Evolutionary conservation across 2,113 vertebrate genomes (phyloP), one percentile per base, ranked within the genome.

Genomic region (Centropristis striata): DNA sequence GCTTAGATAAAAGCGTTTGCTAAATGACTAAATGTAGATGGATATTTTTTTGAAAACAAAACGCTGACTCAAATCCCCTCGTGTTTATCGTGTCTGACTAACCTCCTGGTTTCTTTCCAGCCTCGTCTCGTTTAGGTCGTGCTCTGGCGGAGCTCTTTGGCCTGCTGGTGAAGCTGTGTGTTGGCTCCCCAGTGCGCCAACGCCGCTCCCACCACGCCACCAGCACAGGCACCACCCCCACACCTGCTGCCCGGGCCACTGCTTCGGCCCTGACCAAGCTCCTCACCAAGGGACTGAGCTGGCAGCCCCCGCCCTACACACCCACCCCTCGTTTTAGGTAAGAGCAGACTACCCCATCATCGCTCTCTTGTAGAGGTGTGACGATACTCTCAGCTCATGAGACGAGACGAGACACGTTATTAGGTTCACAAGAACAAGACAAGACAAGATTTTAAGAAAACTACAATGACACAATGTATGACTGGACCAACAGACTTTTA

Each of bases 241-340:
- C 97, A 2, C 97, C 97, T 3, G 97, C 97, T 1, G 97, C 97
- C 72, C 93, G 97, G 5, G 95, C 97, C 75, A 98, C 97, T 16
- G 97, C 97, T 25, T 97, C 97, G 37, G 97, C 97, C 21, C 96
- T 98, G 67, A 97, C 97, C 27, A 97, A 97, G 82, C 94, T 98
- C 37, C 96, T 98, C 44, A 97, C 97, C 70, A 98, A 98, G 87
- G 97, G 97, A 71, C 94, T 98, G 71, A 97, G 97, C 72, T 98
- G 97, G 97, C 96, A 96, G 83, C 97, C 97, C 2, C 97, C 97
- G 32, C 96, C 97, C 0, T 98, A 98, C 88, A 98, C 97, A 16
- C 97, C 97, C 36, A 98, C 97, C 1, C 97, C 97, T 8, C 95
- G 97, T n/a, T 98, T 98, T 86, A 96, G 97, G 97, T 97, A 65